Percentiles rank a stretch among this genome's conserved stretches.
Evolutionary conservation across 1,140 invertebrate genomes (phyloP).

Genomic region (Ridgeia piscesae): DNA sequence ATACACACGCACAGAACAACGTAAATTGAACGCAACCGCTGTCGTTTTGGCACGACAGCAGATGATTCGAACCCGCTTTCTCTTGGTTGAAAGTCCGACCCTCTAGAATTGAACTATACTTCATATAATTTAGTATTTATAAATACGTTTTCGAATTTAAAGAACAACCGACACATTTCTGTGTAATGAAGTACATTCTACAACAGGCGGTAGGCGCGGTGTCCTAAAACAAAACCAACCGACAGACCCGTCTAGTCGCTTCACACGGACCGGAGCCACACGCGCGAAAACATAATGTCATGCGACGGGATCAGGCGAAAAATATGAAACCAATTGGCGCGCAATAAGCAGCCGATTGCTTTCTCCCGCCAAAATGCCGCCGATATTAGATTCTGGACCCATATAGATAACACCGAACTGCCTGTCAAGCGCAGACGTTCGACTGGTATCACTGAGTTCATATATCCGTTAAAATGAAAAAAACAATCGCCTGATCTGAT

Average conservation of each 20-base stretch:
- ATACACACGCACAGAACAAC: neutral
- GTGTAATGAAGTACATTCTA: neutral
- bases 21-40: no score
- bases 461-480: neutral
- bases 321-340: neutral
- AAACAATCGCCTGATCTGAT: neutral
- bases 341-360: neutral
- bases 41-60: no score
- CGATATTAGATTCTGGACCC: neutral
- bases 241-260: neutral
- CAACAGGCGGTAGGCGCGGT: neutral
- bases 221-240: neutral
- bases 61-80: no score
- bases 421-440: neutral
- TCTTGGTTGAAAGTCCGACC: no score
- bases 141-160: neutral
- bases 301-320: neutral
- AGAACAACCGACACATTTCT: neutral
- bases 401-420: neutral
- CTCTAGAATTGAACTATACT: no score
- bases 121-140: no score
- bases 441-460: neutral
- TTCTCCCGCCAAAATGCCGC: neutral
- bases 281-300: neutral
- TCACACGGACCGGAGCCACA: neutral